Evolutionary conservation across 1,140 invertebrate genomes (phyloP), one percentile per base, ranked within the genome.

Genomic region (Carposina sasakii): DNA sequence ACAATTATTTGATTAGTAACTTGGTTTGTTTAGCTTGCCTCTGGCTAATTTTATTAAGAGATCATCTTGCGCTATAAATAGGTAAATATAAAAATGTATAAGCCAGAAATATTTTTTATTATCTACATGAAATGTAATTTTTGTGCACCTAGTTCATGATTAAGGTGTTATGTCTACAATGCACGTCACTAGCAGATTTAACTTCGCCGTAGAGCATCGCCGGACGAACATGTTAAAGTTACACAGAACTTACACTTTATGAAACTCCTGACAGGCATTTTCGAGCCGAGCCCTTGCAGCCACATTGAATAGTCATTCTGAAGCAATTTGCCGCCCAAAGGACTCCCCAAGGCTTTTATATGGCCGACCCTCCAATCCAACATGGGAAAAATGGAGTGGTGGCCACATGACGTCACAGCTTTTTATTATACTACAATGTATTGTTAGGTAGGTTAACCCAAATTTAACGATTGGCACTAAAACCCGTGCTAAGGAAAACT

Each of bases 301-400:
- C 54, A 46, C 54, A 60, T 67, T 64, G 56, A 58, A 67, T 66
- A 66, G 53, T 60, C 58, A 62, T 67, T 67, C 54, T 46, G 48
- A 22, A 63, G 63, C 57, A 69, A 71, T 73, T 73, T 65, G 54
- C 42, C 47, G 48, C 47, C 49, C 48, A 52, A 64, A 67, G 50
- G 34, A 50, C 55, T 61, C 67, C 57, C 67, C 3, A 23, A 54
- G 55, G 67, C 30, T 36, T 31, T 16, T 43, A 36, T 57, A 56
- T 41, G 23, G 50, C 37, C 26, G 58, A 54, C 60, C 57, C 42
- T 63, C 41, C 20, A 28, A 44, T 42, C 20, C 49, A 24, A 41
- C 15, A 30, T 16, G 26, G 30, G 44, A 44, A 50, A 62, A 62
- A 52, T 52, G 36, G 40, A 60, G 46, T 52, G 44, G 47, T 39